Evolutionary conservation across 2,797 vertebrate species (phyloP), one percentile per base, ranked within the genome.

Genomic region (Thunnus albacares): DNA sequence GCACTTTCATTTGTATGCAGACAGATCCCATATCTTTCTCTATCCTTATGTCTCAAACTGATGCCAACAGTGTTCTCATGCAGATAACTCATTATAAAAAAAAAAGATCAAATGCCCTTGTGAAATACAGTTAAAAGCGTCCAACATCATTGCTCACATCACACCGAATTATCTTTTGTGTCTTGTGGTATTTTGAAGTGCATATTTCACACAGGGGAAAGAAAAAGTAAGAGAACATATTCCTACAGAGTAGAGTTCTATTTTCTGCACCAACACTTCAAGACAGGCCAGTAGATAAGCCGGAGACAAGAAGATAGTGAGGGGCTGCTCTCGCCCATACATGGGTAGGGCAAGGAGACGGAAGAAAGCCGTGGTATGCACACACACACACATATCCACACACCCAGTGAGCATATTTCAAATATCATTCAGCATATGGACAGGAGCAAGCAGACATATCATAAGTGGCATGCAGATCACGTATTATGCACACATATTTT

Each of bases 271-370:
- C 69, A 78, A 84, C 84, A 91, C 90, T 87, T 82, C n/a, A 87
- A 93, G 90, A 91, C 92, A 82, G 81, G 82, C 81, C 17, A n/a
- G 70, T 51, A 81, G 87, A 93, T 93, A 94, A 91, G 80, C 72
- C 43, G 56, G 69, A 90, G 88, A 86, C 63, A 2, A 79, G 84
- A 67, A 89, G 86, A 93, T 81, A 91, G 80, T 0, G 57, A 66
- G 33, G 52, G 70, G 71, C 70, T 61, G 62, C 59, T 24, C 70
- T 67, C 59, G 18, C n/a, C 84, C 81, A 75, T 88, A 90, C 72
- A 90, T 77, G 84, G 82, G 61, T 65, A 81, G 35, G 69, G 81
- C 78, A 51, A 86, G 75, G 65, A 85, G 71, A 71, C 2, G 13
- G 59, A 79, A 81, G 69, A 78, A 87, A 70, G 63, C 75, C 33